These are phyloP conservation scores for Spialia ferax DNA, from an alignment of 2,888 invertebrate species.

Conservation along the genomic window DNA sequence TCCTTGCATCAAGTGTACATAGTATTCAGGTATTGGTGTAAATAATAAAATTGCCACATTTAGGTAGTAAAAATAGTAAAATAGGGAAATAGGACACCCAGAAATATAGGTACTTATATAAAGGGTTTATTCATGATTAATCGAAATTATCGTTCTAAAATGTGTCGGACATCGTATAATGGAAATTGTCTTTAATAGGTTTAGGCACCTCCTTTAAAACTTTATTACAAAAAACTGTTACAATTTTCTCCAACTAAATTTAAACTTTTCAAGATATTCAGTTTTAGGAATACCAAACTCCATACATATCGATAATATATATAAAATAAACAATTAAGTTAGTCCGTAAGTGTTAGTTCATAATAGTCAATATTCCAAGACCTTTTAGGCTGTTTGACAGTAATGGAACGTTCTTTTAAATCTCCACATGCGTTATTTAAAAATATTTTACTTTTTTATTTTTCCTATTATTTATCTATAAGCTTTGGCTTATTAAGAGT, in stretches of 20 bases:
- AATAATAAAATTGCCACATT: constrained; percentile 65
- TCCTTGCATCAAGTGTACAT: constrained; percentile 85
- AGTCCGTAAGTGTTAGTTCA: constrained; percentile 60
- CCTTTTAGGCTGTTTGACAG: constrained; percentile 80
- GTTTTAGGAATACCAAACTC: constrained; percentile 79
- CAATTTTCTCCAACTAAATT: constrained; percentile 48
- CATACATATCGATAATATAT: constrained; percentile 86
- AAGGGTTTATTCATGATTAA: constrained; percentile 69
- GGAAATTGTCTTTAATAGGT: constrained; percentile 64
- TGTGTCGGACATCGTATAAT: constrained; percentile 66
- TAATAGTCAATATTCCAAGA: constrained; percentile 81
- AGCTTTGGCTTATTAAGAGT: constrained; percentile 70
- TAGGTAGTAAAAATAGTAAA: constrained; percentile 58
- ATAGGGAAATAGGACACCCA: constrained; percentile 59
- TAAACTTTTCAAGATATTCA: constrained; percentile 55
- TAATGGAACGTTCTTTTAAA: constrained; percentile 52
- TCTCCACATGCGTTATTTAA: constrained; percentile 23
- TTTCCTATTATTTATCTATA: constrained; percentile 47
- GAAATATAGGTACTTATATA: constrained; percentile 52
- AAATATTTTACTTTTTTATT: constrained; percentile 31
- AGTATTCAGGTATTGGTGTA: constrained; percentile 69
- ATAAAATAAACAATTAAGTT: constrained; percentile 70
- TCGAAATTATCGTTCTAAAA: constrained; percentile 70
- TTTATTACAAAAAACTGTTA: constrained; percentile 44
- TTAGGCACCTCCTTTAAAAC: constrained; percentile 60